Evolutionary conservation across 2,113 vertebrate genomes (phyloP).

Genomic region (Myiagra hebetior): DNA sequence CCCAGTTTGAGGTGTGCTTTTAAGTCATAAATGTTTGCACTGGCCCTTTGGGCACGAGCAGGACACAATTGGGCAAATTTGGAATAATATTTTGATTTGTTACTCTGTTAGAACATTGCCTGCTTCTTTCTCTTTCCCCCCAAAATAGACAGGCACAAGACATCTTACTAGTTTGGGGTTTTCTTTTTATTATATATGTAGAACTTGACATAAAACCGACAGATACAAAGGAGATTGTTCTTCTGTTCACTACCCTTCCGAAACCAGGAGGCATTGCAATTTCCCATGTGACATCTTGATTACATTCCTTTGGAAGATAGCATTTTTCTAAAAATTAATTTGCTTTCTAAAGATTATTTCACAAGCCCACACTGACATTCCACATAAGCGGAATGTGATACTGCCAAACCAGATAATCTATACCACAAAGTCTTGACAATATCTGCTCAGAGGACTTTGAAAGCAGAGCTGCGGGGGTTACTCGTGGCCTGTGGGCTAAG

Average conservation of each 20-base stretch:
- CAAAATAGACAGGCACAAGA: neutral
- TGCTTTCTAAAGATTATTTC: conserved; percentile 44
- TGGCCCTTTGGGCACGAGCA: neutral
- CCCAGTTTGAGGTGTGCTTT: neutral
- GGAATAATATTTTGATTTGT: neutral
- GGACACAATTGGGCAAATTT: neutral
- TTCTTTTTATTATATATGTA: neutral
- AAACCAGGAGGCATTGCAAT: neutral
- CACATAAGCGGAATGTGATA: neutral
- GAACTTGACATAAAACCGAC: neutral
- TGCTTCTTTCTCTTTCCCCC: neutral
- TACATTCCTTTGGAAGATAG: neutral
- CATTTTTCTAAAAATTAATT: conserved; percentile 51
- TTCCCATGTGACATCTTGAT: neutral
- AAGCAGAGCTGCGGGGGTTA: neutral
- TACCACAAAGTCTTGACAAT: neutral
- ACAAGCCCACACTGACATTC: conserved; percentile 44
- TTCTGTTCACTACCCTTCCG: neutral
- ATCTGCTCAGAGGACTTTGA: neutral
- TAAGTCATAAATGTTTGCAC: neutral
- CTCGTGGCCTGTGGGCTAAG: conserved; percentile 3
- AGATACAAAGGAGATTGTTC: neutral
- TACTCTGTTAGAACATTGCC: neutral
- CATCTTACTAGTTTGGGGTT: neutral
- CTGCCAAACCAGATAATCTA: conserved; percentile 22